These are phyloP conservation scores for Drosophila acutilabella DNA, from an alignment of 2,888 invertebrate genomes.

Conservation along the genomic window DNA sequence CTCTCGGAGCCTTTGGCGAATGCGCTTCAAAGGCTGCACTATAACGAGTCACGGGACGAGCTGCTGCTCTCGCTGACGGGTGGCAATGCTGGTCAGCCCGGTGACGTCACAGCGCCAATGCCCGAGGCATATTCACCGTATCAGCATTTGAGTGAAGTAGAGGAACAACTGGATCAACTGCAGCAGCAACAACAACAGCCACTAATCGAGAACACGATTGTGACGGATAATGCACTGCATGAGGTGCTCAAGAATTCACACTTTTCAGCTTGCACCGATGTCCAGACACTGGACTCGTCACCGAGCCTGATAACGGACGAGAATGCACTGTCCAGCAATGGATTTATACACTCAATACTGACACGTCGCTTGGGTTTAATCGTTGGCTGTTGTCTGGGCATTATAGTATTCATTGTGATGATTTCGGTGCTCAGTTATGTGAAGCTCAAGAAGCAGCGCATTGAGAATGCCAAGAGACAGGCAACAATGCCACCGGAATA, in stretches of 20 bases:
- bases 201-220: constrained; percentile 86
- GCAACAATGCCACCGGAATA: constrained; percentile 91
- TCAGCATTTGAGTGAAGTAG: constrained; percentile 57
- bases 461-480: constrained; percentile 89
- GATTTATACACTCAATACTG: constrained; percentile 91
- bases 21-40: constrained; percentile 82
- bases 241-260: constrained; percentile 89
- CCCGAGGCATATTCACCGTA: constrained; percentile 67
- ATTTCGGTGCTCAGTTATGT: constrained; percentile 94
- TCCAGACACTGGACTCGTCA: constrained; percentile 90
- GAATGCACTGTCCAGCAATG: constrained; percentile 88
- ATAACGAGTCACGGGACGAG: constrained; percentile 81
- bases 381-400: constrained; percentile 94
- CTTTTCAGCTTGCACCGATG: constrained; percentile 91
- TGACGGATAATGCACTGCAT: constrained; percentile 86
- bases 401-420: constrained; percentile 93
- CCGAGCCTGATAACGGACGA: constrained; percentile 87
- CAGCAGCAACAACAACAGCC: constrained; percentile 53
- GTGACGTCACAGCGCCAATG: constrained; percentile 35
- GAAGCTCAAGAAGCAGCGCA: constrained; percentile 92
- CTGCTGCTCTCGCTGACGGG: constrained; percentile 33
- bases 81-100: constrained; percentile 6
- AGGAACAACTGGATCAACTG: constrained; percentile 43
- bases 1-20: constrained; percentile 85
- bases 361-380: constrained; percentile 93